Conservation (phyloP, 2,797 vertebrate species). For the Aselliscus stoliczkanus region DNA sequence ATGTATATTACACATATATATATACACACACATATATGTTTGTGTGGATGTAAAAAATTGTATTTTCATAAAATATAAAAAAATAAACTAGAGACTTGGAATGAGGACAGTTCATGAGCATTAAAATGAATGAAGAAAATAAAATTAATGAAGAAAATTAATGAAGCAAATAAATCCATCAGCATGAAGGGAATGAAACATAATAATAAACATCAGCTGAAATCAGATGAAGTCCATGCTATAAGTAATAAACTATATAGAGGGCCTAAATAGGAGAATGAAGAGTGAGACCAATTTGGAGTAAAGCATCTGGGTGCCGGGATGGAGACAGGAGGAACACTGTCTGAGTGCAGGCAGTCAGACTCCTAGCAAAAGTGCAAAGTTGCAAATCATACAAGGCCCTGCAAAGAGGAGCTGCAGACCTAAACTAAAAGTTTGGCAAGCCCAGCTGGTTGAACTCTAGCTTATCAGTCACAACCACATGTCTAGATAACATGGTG, state of each 20-base stretch:
- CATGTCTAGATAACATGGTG: background rate
- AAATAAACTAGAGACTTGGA: background rate
- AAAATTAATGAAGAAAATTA: background rate
- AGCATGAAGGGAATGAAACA: background rate
- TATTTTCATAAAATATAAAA: background rate
- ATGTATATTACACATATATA: background rate
- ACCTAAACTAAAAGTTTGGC: background rate
- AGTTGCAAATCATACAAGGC: background rate
- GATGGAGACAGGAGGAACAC: background rate
- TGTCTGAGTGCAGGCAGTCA: background rate
- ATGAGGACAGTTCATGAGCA: background rate
- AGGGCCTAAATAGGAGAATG: background rate
- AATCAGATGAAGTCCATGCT: background rate
- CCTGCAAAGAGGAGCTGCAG: background rate
- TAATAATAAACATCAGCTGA: background rate
- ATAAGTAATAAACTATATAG: background rate
- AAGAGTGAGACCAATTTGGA: background rate
- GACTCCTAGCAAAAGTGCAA: background rate
- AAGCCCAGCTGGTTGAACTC: background rate
- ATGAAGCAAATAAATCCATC: background rate
- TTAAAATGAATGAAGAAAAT: no score
- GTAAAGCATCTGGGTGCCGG: no score
- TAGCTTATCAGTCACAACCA: background rate
- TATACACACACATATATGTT: background rate
- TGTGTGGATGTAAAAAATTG: background rate